Evolutionary conservation across 2,113 vertebrate species (phyloP).

Genomic region (Ailuropoda melanoleuca): DNA sequence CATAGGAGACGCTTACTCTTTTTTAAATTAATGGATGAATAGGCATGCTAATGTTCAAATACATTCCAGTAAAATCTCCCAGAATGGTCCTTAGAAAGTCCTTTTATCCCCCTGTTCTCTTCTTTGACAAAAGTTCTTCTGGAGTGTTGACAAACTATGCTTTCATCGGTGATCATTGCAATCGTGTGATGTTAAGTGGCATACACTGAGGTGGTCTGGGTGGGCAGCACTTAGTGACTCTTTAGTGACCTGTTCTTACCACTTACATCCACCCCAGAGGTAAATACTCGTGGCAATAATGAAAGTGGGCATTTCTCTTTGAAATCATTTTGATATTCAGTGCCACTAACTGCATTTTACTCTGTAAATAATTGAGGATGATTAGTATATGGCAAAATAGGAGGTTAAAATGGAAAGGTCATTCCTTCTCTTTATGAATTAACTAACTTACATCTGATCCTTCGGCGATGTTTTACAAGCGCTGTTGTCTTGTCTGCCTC

Average conservation of each 20-base stretch:
- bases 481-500: neutral
- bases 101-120: neutral
- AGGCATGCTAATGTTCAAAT: neutral
- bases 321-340: neutral
- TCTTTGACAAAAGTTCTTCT: neutral
- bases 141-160: neutral
- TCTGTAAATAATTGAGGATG: neutral
- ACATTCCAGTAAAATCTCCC: neutral
- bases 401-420: neutral
- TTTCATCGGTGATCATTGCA: neutral
- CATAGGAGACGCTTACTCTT: neutral
- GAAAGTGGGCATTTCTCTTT: neutral
- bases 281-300: neutral
- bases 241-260: neutral
- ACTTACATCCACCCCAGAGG: neutral
- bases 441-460: neutral
- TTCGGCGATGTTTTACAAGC: neutral
- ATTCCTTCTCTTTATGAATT: neutral
- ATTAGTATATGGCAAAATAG: neutral
- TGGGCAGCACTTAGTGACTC: neutral
- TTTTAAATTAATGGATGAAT: neutral
- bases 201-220: neutral
- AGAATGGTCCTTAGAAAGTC: neutral
- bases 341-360: neutral
- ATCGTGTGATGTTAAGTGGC: neutral